Evolutionary conservation across 2,888 invertebrate genomes (phyloP).

Genomic region (Eremobia ochroleuca): DNA sequence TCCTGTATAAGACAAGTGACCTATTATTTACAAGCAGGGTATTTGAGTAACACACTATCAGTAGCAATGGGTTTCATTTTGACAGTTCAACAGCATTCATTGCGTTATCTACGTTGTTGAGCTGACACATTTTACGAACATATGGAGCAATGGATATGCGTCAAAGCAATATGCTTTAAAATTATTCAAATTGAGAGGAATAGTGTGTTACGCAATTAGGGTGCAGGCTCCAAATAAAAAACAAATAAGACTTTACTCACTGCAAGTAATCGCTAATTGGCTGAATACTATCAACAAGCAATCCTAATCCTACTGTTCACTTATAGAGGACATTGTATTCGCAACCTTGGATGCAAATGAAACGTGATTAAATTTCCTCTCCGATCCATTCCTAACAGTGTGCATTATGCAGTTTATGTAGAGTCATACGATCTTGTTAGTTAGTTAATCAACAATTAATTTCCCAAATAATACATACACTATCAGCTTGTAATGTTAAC

Average conservation of each 20-base stretch:
- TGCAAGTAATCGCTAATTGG: background rate
- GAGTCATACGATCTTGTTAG: background rate
- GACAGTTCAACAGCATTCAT: no score
- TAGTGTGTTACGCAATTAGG: no score
- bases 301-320: background rate
- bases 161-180: no score
- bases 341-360: conserved; percentile 23
- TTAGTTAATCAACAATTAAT: background rate
- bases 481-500: background rate
- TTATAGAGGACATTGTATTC: background rate
- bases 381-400: background rate
- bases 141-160: no score
- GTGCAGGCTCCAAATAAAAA: background rate
- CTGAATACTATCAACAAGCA: background rate
- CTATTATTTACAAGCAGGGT: no score
- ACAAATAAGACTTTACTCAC: background rate
- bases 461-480: background rate
- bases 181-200: no score
- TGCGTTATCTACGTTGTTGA: no score
- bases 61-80: no score
- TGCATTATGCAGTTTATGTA: background rate
- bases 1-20: background rate
- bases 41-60: no score
- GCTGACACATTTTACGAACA: no score
- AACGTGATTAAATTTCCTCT: conserved; percentile 19